Evolutionary conservation across 2,888 invertebrate species (phyloP).

Genomic region (Oxyteleia sp.): DNA sequence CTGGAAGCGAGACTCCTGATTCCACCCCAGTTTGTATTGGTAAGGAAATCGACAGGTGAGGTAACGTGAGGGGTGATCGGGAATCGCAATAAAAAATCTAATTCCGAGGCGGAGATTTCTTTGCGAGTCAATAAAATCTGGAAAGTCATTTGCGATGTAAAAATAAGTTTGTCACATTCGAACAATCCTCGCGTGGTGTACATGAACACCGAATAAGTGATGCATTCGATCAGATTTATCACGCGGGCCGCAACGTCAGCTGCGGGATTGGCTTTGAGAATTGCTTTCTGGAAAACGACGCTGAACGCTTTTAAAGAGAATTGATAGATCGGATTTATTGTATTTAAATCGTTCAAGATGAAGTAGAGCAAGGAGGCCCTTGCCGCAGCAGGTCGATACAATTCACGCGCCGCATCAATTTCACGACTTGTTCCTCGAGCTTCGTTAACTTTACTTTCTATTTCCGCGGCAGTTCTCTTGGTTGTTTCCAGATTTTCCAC

Average conservation of each 20-base stretch:
- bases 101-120: constrained; percentile 94
- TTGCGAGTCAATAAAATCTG: constrained; percentile 95
- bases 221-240: constrained; percentile 96
- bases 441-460: constrained; percentile 96
- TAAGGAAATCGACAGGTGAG: constrained; percentile 97
- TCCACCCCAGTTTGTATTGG: constrained; percentile 97
- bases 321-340: constrained; percentile 98
- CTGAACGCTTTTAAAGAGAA: constrained; percentile 99
- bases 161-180: constrained; percentile 98
- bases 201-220: constrained; percentile 97
- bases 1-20: constrained; percentile 96
- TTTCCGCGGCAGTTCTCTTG: constrained; percentile 98
- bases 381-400: constrained; percentile 95
- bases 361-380: constrained; percentile 98
- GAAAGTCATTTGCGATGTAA: constrained; percentile 98
- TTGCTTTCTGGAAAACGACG: constrained; percentile 99
- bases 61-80: constrained; percentile 97
- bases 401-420: constrained; percentile 97
- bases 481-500: constrained; percentile 99
- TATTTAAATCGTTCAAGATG: constrained; percentile 97
- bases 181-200: constrained; percentile 98
- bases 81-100: constrained; percentile 97
- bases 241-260: constrained; percentile 94
- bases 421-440: constrained; percentile 96
- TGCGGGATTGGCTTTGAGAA: constrained; percentile 94